Base-by-base conservation (phyloP, 2,113 vertebrate species). In the Gadus macrocephalus region DNA sequence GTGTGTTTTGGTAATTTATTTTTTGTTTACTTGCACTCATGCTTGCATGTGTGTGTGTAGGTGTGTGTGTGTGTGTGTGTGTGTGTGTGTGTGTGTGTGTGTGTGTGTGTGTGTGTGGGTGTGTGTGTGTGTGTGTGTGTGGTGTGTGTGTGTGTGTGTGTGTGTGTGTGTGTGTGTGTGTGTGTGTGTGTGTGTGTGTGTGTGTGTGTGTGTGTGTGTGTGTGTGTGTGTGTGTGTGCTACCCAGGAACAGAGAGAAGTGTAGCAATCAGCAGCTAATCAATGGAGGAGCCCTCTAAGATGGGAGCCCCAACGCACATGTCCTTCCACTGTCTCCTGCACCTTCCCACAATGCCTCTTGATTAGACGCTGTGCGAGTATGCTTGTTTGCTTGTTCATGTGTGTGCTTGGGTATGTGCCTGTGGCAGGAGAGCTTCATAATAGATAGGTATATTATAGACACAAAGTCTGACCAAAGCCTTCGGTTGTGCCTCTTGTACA, bases 271-370 rank as follows among this genome's bases (percentile, higher is more conserved):
- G n/a, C 15, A 58, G 15, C 7, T 17, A 58, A 58, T 58, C 55
- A 58, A 58, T 16, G 55, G 55, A 58, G n/a, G 15, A 17, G 55
- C n/a, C 55, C n/a, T 58, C n/a, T 16, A n/a, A n/a, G 55, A 58
- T 58, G 55, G 42, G 3, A 58, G 55, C n/a, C 15, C 31, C 31
- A 35, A 35, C 31, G 31, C 31, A 35, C 31, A 35, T 49, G 42
- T 49, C 42, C 42, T 49, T 49, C 42, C 7, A 49, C 42, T 49
- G 42, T 49, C 42, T 49, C 42, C 42, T 49, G 42, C 42, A 49
- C 42, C 42, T 49, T 61, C 4, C 59, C 64, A 58, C 28, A 70
- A 80, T 58, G 55, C n/a, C 15, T 14, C n/a, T 17, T 58, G 55
- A 58, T n/a, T 17, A 58, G 5, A n/a, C 55, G 3, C 55, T n/a